Evolutionary conservation across 2,113 vertebrate genomes (phyloP).

Genomic region (Phyllopteryx taeniolatus): DNA sequence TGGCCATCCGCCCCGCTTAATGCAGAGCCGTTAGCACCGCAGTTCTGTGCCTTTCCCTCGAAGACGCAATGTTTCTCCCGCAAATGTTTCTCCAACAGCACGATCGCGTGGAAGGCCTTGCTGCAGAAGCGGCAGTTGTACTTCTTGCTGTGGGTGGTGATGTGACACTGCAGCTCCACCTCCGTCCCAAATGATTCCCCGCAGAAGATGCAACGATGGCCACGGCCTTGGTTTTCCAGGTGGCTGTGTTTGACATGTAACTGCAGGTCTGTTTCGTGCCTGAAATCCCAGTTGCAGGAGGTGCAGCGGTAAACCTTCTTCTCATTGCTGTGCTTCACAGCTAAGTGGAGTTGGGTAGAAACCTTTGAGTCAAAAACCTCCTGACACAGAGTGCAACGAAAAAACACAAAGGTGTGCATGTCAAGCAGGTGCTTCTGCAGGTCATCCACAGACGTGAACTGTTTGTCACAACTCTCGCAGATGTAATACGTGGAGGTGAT

Average conservation of each 20-base stretch:
- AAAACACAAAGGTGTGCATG: constrained; percentile 99
- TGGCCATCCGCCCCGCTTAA: constrained; percentile 69
- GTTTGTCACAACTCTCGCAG: constrained; percentile 98
- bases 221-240: constrained; percentile 90
- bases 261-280: constrained; percentile 92
- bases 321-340: constrained; percentile 97
- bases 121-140: constrained; percentile 98
- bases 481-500: constrained; percentile 98
- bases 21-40: constrained; percentile 85
- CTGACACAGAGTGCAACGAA: constrained; percentile 96
- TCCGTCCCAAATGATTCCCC: constrained; percentile 96
- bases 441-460: constrained; percentile 97
- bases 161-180: constrained; percentile 97
- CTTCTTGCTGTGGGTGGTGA: constrained; percentile 98
- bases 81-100: constrained; percentile 92
- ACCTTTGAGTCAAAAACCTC: constrained; percentile 99
- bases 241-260: constrained; percentile 97
- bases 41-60: constrained; percentile 89
- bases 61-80: constrained; percentile 93
- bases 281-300: constrained; percentile 98
- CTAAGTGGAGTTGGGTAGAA: constrained; percentile 95
- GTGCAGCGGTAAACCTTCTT: constrained; percentile 97
- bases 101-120: constrained; percentile 96
- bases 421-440: constrained; percentile 96
- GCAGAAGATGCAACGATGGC: constrained; percentile 95